These are phyloP conservation scores for Dreissena polymorpha DNA, from an alignment of 1,140 invertebrate species.

Conservation along the genomic window DNA sequence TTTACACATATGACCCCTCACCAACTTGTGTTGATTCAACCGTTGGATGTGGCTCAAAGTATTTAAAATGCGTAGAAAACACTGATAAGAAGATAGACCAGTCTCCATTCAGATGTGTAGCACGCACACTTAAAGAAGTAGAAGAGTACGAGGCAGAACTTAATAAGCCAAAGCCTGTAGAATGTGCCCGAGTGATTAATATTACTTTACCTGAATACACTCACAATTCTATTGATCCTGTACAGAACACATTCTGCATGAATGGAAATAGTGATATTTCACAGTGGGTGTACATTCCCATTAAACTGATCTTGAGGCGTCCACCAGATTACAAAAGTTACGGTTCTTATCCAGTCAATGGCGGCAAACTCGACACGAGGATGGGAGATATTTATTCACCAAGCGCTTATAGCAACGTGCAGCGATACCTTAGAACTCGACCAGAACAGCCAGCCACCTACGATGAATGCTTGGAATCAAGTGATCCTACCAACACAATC, in stretches of 20 bases:
- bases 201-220: not conserved
- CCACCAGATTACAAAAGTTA: conserved; percentile 67
- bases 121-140: conserved; percentile 41
- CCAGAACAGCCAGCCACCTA: conserved; percentile 52
- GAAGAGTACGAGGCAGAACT: conserved; percentile 30
- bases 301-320: conserved; percentile 68
- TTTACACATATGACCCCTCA: conserved; percentile 63
- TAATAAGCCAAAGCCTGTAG: conserved; percentile 1
- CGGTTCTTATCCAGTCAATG: conserved; percentile 64
- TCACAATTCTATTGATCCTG: conserved; percentile 8
- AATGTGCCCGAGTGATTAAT: conserved; percentile 2
- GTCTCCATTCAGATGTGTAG: conserved; percentile 11
- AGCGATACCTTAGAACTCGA: conserved; percentile 44
- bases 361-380: conserved; percentile 51
- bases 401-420: conserved; percentile 50
- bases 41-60: conserved; percentile 66
- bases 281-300: conserved; percentile 71
- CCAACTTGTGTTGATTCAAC: conserved; percentile 60
- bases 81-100: not conserved
- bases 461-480: conserved; percentile 44
- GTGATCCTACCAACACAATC: conserved; percentile 60
- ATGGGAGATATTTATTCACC: conserved; percentile 68
- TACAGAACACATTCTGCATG: conserved; percentile 72
- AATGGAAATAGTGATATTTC: conserved; percentile 67
- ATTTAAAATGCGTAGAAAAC: conserved; percentile 53